phyloP scores from a whole-genome alignment of 92 coral and sea anemone species.

The Palythoa heliodiscus region DNA sequence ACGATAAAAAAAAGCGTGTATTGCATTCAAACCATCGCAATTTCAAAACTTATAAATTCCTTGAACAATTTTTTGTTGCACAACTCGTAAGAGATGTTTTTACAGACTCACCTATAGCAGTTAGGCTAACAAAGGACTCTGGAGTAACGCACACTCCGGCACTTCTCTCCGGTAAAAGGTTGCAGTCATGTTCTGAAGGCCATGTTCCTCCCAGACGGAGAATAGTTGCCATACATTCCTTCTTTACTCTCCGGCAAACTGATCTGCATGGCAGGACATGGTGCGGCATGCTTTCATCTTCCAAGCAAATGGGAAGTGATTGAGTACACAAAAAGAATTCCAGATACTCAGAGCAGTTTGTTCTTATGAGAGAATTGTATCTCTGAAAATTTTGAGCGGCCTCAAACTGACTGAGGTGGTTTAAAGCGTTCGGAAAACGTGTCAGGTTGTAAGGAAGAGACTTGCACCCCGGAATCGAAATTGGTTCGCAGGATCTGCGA shows the following conservation, averaged over 20 bases:
- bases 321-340: slow-evolving; percentile 81
- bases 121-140: slow-evolving; percentile 52
- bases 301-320: slow-evolving; percentile 78
- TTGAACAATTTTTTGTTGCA: neutral
- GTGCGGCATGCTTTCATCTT: slow-evolving; percentile 34
- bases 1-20: no score
- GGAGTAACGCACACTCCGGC: slow-evolving; percentile 77
- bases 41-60: neutral
- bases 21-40: no score
- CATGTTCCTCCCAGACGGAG: slow-evolving; percentile 42
- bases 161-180: slow-evolving; percentile 65
- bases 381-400: slow-evolving; percentile 37
- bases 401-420: slow-evolving; percentile 54
- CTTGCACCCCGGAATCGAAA: slow-evolving; percentile 68
- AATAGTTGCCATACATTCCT: slow-evolving; percentile 69
- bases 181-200: slow-evolving; percentile 70
- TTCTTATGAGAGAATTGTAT: slow-evolving; percentile 50
- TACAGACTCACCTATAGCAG: slow-evolving; percentile 31
- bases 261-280: slow-evolving; percentile 83
- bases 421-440: slow-evolving; percentile 69
- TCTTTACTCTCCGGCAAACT: slow-evolving; percentile 72
- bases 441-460: slow-evolving; percentile 82
- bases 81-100: neutral
- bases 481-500: slow-evolving; percentile 61
- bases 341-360: slow-evolving; percentile 74